Conservation (phyloP, 2,888 invertebrate genomes). For the Mimumesa dahlbomi region DNA sequence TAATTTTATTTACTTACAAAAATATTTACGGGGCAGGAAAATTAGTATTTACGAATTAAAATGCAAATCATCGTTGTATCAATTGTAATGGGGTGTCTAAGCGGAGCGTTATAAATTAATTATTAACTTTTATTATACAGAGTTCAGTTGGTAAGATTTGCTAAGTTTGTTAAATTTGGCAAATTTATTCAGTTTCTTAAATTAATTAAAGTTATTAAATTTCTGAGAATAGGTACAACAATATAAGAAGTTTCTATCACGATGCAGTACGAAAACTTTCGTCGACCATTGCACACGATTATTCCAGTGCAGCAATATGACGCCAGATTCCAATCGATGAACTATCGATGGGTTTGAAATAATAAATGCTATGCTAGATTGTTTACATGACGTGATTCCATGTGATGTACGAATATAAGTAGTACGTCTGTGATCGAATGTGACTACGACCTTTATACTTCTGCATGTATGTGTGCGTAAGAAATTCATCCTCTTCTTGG, state of each 20-base stretch:
- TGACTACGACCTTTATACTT: slow-evolving; percentile 25
- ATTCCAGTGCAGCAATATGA: background rate
- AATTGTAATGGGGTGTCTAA: too few species aligned
- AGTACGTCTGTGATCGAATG: slow-evolving; percentile 20
- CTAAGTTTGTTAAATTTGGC: too few species aligned
- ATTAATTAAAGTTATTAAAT: too few species aligned
- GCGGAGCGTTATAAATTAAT: too few species aligned
- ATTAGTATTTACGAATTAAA: too few species aligned
- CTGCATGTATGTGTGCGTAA: background rate
- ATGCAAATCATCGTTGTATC: too few species aligned
- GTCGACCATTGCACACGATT: background rate
- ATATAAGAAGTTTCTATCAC: too few species aligned
- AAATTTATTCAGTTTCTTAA: too few species aligned
- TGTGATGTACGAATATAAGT: slow-evolving; percentile 11
- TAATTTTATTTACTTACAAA: too few species aligned
- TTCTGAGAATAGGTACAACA: background rate
- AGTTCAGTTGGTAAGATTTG: too few species aligned
- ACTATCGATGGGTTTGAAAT: slow-evolving; percentile 17
- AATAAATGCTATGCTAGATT: slow-evolving; percentile 32
- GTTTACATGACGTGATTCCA: slow-evolving; percentile 31
- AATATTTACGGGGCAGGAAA: too few species aligned
- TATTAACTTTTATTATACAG: too few species aligned
- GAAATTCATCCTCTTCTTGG: slow-evolving; percentile 5
- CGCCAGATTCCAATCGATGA: slow-evolving; percentile 27
- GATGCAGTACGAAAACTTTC: background rate